Evolutionary conservation across 1,140 invertebrate species (phyloP), one percentile per base, ranked within the genome.

Genomic region (Euura lappo): DNA sequence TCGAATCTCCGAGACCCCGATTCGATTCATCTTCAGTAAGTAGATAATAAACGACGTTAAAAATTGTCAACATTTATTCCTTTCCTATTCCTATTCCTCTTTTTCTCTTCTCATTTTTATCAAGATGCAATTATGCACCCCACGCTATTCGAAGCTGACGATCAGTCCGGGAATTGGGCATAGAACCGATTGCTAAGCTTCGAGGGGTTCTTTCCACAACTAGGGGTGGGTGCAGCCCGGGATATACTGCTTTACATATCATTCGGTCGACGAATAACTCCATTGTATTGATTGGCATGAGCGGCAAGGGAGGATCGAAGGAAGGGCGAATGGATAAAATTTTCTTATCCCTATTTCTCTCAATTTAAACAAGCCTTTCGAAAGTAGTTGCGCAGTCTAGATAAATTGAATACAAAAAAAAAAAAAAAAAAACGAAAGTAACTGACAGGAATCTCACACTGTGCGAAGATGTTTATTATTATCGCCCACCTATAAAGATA

Each of bases 81-180:
- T 28, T 28, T 1, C 51, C 51, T 60, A 11, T 60, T 60, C 13
- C 51, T 60, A 3, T n/a, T 60, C 51, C 51, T 60, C 13, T 60
- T 60, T 6, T 60, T 60, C 51, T n/a, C 13, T 60, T 60, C 51
- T 28, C 77, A 79, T 79, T 80, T 79, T 80, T 80, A 80, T 80
- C 79, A 78, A 75, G 76, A 80, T 80, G 79, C 79, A 80, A 80
- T 80, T 80, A 80, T 80, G 79, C 79, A 80, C 79, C 79, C 79
- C 13, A 51, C 51, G 13, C 51, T 8, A 60, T 8, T 8, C 51
- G 51, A 8, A 6, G 51, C 51, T 28, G 13, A n/a, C 51, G 51
- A 60, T 68, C 66, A 44, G 44, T 68, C 66, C 66, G 44, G 13
- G 66, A 44, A 68, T 68, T 68, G 44, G 10, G 66, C 10, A 68